A percentile compares a stretch with the other conserved stretches of the same genome.
Evolutionary conservation across 2,797 vertebrate genomes (phyloP).

Genomic region (Gymnoscopelus microlampas): DNA sequence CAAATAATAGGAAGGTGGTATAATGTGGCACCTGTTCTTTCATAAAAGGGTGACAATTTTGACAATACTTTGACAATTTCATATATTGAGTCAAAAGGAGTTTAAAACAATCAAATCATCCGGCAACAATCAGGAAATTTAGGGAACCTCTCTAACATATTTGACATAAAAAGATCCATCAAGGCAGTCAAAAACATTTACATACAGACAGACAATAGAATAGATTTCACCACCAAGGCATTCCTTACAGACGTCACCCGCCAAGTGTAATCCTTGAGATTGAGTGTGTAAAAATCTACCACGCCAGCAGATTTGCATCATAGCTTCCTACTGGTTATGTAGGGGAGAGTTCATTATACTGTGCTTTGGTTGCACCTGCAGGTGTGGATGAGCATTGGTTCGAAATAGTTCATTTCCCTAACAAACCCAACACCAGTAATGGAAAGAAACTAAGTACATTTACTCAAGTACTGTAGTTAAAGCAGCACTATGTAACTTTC

Average conservation of each 20-base stretch:
- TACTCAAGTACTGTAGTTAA: neutral
- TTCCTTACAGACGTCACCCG: neutral
- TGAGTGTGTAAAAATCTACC: neutral
- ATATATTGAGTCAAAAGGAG: no score
- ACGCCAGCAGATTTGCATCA: neutral
- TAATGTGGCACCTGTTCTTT: no score
- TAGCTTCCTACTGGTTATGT: neutral
- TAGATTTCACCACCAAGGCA: neutral
- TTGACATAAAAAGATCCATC: neutral
- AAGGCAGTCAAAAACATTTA: neutral
- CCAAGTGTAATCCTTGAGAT: neutral
- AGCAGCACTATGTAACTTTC: no score
- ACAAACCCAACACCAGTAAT: slow-evolving; percentile 24
- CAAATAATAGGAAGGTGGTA: no score
- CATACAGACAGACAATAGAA: neutral
- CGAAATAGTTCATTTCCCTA: neutral
- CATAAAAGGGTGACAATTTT: no score
- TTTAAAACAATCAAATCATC: no score
- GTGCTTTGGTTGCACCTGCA: neutral
- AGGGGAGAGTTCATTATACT: neutral
- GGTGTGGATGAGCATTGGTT: slow-evolving; percentile 10
- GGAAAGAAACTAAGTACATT: neutral
- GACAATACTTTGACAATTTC: no score
- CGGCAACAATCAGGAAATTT: no score
- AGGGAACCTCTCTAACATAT: neutral